Evolutionary conservation across 2,888 invertebrate genomes (phyloP).

Genomic region (Lithophane socia): DNA sequence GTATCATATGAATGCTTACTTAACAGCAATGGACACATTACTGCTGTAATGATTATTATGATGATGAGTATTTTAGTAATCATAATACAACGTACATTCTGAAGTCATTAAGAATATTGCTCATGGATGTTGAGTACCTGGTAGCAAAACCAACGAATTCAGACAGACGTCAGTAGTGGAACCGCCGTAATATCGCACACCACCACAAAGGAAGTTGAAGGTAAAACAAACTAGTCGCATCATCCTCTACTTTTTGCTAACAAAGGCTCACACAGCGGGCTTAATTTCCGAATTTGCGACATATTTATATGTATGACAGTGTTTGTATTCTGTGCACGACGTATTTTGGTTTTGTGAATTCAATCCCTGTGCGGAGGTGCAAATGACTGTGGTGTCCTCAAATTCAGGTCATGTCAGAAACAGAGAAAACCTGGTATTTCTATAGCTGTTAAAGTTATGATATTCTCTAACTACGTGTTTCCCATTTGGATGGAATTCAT

Average conservation of each 20-base stretch:
- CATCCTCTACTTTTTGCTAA: slow-evolving; percentile 64
- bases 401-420: slow-evolving; percentile 47
- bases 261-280: slow-evolving; percentile 54
- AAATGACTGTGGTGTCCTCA: slow-evolving; percentile 45
- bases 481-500: slow-evolving; percentile 15
- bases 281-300: slow-evolving; percentile 66
- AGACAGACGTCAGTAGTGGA: not conserved
- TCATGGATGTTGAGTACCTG: no score
- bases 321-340: slow-evolving; percentile 55
- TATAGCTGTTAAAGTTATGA: slow-evolving; percentile 19
- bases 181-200: slow-evolving; percentile 21
- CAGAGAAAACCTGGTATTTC: slow-evolving; percentile 34
- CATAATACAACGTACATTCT: not conserved
- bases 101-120: not conserved
- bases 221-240: slow-evolving; percentile 62
- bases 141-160: not conserved
- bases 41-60: not conserved
- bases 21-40: not conserved
- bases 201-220: slow-evolving; percentile 54
- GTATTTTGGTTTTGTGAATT: slow-evolving; percentile 63
- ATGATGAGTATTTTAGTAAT: not conserved
- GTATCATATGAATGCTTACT: not conserved
- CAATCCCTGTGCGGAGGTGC: slow-evolving; percentile 58
- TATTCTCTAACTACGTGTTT: slow-evolving; percentile 29
- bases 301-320: slow-evolving; percentile 64